phyloP scores from a whole-genome alignment of 1,140 invertebrate species.

The Linepithema humile region DNA sequence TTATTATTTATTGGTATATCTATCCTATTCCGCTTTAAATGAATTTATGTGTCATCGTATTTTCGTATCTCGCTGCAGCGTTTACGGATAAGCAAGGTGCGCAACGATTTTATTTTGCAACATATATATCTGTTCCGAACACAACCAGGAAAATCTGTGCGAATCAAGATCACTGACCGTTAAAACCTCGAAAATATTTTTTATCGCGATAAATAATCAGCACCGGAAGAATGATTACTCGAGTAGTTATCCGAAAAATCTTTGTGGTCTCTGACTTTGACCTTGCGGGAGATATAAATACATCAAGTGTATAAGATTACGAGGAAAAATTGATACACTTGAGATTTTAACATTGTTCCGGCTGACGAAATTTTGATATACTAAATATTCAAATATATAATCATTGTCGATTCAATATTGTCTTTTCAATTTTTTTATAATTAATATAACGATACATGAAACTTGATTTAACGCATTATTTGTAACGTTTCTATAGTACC shows the following conservation, averaged over 20 bases:
- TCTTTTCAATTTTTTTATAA: neutral
- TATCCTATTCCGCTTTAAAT: neutral
- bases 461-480: neutral
- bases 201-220: constrained; percentile 1
- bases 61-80: neutral
- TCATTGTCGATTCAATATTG: neutral
- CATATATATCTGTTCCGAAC: neutral
- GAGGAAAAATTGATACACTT: constrained; percentile 1
- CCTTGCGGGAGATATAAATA: constrained; percentile 12
- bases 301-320: neutral
- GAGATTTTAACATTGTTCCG: neutral
- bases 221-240: constrained; percentile 33
- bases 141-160: neutral
- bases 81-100: neutral
- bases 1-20: neutral
- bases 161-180: constrained; percentile 28
- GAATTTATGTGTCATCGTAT: neutral
- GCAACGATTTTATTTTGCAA: constrained; percentile 22
- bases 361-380: neutral
- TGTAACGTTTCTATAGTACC: neutral
- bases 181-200: constrained; percentile 37
- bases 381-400: neutral
- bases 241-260: constrained; percentile 34
- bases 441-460: neutral
- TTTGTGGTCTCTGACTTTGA: constrained; percentile 26